These are phyloP conservation scores for Masnerella sp. DNA, from an alignment of 2,888 invertebrate species.

Conservation along the genomic window DNA sequence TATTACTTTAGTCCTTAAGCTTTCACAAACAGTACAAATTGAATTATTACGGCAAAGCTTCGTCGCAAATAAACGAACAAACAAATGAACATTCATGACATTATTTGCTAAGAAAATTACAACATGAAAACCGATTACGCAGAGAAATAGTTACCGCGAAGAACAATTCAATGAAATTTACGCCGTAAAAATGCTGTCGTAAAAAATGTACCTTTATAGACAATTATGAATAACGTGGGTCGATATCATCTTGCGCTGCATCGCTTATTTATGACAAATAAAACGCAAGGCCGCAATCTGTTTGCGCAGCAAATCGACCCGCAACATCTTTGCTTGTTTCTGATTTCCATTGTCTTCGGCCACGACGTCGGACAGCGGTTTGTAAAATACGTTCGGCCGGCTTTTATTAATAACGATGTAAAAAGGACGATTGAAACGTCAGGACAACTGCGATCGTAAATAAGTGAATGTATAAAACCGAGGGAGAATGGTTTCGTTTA, in stretches of 20 bases:
- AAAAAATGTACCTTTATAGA: conserved; percentile 24
- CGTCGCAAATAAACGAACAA: no score
- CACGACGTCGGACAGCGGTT: not conserved
- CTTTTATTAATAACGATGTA: not conserved
- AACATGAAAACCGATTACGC: no score
- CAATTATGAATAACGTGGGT: conserved; percentile 18
- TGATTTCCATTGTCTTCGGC: conserved; percentile 12
- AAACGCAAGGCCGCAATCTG: conserved; percentile 13
- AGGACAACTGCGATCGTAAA: conserved; percentile 4
- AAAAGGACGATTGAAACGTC: conserved; percentile 6
- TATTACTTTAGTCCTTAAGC: conserved; percentile 1
- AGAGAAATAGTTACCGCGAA: no score
- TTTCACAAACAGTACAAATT: no score
- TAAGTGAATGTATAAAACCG: conserved; percentile 7
- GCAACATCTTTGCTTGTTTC: conserved; percentile 4
- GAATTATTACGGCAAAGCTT: no score
- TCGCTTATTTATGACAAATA: conserved; percentile 33
- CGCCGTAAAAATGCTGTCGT: no score
- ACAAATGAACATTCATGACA: no score
- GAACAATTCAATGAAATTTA: no score
- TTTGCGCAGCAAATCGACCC: not conserved
- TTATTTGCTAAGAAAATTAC: no score
- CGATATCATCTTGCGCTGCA: conserved; percentile 18
- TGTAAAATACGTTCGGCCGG: not conserved
- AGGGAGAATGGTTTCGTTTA: conserved; percentile 5